A percentile compares a stretch with the other conserved stretches of the same genome.
Evolutionary conservation across 2,888 invertebrate genomes (phyloP).

Genomic region (Muschampia plurimacula): DNA sequence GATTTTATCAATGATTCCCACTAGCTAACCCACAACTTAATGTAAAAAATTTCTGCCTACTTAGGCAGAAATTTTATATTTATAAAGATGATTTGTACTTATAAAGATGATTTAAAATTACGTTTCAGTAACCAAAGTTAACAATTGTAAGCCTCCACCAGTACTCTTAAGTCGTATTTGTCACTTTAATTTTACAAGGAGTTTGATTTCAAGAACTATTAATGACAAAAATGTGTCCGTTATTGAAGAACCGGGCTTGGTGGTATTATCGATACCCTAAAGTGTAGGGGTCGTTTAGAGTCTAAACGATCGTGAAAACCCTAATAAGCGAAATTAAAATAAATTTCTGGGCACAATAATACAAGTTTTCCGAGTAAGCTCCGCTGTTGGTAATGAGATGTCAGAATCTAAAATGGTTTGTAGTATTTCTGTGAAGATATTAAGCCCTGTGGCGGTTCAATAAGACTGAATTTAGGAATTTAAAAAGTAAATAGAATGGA

Average conservation of each 20-base stretch:
- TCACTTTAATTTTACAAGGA: no score
- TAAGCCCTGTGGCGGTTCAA: conserved; percentile 7
- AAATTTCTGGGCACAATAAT: conserved; percentile 43
- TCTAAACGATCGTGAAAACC: conserved; percentile 39
- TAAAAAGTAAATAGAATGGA: no score
- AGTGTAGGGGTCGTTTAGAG: neutral
- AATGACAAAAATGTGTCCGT: conserved; percentile 29
- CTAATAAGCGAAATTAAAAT: conserved; percentile 42
- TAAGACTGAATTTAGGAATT: neutral
- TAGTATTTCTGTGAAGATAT: conserved; percentile 26
- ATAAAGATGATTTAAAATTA: no score
- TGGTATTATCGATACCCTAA: conserved; percentile 38
- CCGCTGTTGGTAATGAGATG: conserved; percentile 34
- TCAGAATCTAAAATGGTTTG: conserved; percentile 29
- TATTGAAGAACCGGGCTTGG: conserved; percentile 35
- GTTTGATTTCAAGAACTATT: no score
- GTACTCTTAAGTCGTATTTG: no score
- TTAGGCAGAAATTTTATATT: no score
- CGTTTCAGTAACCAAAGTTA: no score
- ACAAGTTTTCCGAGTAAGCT: conserved; percentile 42
- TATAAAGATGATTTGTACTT: no score
- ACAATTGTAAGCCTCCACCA: no score
- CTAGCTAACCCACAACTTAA: no score
- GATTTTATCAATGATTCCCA: no score
- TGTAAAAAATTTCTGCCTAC: no score